Evolutionary conservation across 2,797 vertebrate genomes (phyloP).

Genomic region (Myoxocephalus aenaeus): DNA sequence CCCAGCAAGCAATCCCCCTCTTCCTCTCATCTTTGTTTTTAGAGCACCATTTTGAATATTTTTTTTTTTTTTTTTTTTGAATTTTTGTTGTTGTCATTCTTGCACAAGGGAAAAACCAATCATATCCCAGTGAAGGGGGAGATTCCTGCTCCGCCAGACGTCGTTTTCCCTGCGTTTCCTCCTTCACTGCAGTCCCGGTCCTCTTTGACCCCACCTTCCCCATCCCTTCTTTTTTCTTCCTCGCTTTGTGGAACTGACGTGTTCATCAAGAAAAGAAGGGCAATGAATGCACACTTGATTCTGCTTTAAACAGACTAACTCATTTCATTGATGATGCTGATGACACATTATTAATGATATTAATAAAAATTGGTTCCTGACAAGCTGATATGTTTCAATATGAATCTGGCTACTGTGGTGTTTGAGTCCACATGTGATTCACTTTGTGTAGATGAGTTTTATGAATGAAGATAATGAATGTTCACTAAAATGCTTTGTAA

Average conservation of each 20-base stretch:
- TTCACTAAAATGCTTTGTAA: neutral
- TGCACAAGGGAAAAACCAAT: slow-evolving; percentile 97
- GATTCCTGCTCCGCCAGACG: slow-evolving; percentile 83
- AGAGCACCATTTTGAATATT: slow-evolving; percentile 82
- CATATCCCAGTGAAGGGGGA: slow-evolving; percentile 88
- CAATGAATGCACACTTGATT: slow-evolving; percentile 85
- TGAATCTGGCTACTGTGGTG: slow-evolving; percentile 77
- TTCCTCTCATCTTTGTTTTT: slow-evolving; percentile 79
- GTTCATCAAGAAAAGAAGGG: slow-evolving; percentile 87
- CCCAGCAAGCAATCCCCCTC: slow-evolving; percentile 77
- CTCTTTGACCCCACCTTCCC: slow-evolving; percentile 43
- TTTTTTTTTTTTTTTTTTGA: slow-evolving; percentile 67
- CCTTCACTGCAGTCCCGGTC: slow-evolving; percentile 81
- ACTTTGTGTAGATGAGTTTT: neutral
- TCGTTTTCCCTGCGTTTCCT: slow-evolving; percentile 85
- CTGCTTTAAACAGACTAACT: slow-evolving; percentile 87
- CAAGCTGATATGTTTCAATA: slow-evolving; percentile 84
- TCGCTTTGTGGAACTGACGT: slow-evolving; percentile 91
- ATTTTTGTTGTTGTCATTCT: slow-evolving; percentile 78
- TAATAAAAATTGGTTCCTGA: slow-evolving; percentile 87
- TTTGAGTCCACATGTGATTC: slow-evolving; percentile 27
- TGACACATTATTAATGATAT: slow-evolving; percentile 85
- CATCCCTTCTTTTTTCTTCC: slow-evolving; percentile 76
- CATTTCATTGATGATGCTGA: slow-evolving; percentile 86
- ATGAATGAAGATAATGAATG: neutral